Evolutionary conservation across 1,140 invertebrate species (phyloP), one percentile per base, ranked within the genome.

Genomic region (Brachionus plicatilis): DNA sequence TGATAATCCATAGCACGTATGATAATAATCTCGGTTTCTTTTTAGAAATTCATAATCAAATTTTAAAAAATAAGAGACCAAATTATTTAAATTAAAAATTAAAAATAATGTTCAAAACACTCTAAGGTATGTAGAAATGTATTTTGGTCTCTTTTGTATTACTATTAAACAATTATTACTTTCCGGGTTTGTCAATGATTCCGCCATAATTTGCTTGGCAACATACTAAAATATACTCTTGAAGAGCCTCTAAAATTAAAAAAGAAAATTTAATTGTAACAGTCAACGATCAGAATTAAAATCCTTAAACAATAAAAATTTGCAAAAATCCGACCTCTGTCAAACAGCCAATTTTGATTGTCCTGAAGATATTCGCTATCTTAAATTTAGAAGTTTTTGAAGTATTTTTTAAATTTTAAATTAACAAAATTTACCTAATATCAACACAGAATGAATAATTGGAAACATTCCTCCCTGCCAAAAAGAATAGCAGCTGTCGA

Each of bases 401-500:
- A 27, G 12, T 53, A n/a, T 12, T 17, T 53, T 17, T 53, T 14
- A 12, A 66, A 68, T 41, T 24, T 12, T 37, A 68, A 33, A 68
- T 29, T 68, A n/a, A 33, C 0, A 37, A 68, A 68, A 29, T 29
- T 29, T 66, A 75, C 45, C 43, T 6, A 5, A 14, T 7, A 53
- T 68, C 37, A 68, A 12, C 27, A 70, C 17, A 33, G 33, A 33
- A 45, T 83, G 47, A 29, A 83, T 91, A 0, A 94, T 87, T 50
- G 95, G 94, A 88, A 98, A 95, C 47, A 93, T 92, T 41, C 94
- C 96, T 33, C 95, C 96, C 91, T 97, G 95, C 97, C 97, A 99
- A 91, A 98, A 99, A 3, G 95, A 97, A 89, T 99, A 99, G 90
- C 97, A 99, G 7, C 94, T 94, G 91, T 99, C 97, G 1, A 99